Evolutionary conservation across 2,888 invertebrate species (phyloP).

Genomic region (Orthosia incerta): DNA sequence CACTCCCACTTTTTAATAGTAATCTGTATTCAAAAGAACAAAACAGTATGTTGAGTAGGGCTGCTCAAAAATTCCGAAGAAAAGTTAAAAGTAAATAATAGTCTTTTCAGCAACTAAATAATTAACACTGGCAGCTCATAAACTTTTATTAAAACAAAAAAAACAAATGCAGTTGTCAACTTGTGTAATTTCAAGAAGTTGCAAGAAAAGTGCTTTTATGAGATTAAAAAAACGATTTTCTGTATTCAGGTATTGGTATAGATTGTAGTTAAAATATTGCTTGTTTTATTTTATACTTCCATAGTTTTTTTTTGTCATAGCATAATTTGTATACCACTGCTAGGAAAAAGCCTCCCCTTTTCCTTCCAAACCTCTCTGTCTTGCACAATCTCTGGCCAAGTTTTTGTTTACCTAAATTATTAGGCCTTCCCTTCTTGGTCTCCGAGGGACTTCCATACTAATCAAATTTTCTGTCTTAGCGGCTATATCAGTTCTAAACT

Average conservation of each 20-base stretch:
- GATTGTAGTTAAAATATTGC: too few species aligned
- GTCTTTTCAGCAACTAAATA: neutral
- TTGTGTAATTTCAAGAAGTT: conserved; percentile 16
- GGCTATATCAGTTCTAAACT: too few species aligned
- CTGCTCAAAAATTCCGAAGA: neutral
- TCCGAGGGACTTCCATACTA: neutral
- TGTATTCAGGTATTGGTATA: neutral
- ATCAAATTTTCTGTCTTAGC: too few species aligned
- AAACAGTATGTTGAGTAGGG: neutral
- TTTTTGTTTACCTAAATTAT: too few species aligned
- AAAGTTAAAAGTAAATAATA: too few species aligned
- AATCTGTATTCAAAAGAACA: too few species aligned
- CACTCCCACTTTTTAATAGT: too few species aligned
- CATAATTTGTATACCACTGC: too few species aligned
- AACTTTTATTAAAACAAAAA: neutral
- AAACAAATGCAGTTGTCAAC: neutral
- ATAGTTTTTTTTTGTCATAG: too few species aligned
- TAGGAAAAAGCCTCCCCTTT: too few species aligned
- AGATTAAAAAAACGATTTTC: neutral
- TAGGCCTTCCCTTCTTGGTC: neutral
- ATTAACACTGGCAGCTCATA: neutral
- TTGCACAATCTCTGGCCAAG: too few species aligned
- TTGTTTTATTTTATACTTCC: neutral
- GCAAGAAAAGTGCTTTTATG: neutral
- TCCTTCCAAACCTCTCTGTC: too few species aligned